Conservation (phyloP, 1,140 invertebrate species). For the Aphidius gifuensis region DNA sequence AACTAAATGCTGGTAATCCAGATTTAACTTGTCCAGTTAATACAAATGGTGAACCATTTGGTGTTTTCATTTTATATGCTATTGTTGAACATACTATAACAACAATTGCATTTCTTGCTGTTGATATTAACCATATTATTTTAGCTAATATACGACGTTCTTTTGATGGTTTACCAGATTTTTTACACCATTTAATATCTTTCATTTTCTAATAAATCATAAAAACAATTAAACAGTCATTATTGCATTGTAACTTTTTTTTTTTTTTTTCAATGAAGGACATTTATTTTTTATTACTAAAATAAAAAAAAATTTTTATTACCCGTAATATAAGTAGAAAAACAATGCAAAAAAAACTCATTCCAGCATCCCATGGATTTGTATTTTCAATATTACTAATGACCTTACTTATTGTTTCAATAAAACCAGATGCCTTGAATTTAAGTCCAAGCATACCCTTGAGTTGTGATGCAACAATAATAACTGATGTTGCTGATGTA, state of each 20-base stretch:
- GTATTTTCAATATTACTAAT: conserved; percentile 62
- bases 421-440: conserved; percentile 69
- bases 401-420: conserved; percentile 68
- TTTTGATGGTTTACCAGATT: conserved; percentile 44
- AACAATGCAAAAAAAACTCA: conserved; percentile 70
- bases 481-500: conserved; percentile 89
- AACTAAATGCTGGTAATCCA: conserved; percentile 59
- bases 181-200: conserved; percentile 53
- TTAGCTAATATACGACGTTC: conserved; percentile 58
- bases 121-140: conserved; percentile 70
- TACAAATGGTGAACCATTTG: conserved; percentile 58
- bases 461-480: conserved; percentile 84
- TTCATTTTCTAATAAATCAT: conserved; percentile 63
- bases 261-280: neutral
- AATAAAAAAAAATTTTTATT: conserved; percentile 53
- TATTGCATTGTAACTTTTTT: neutral
- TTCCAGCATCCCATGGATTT: conserved; percentile 62
- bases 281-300: conserved; percentile 9
- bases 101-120: conserved; percentile 76
- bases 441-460: conserved; percentile 78
- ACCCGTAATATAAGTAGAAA: conserved; percentile 64
- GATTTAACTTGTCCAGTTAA: conserved; percentile 64
- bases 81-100: conserved; percentile 69
- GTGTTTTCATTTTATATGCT: conserved; percentile 56
- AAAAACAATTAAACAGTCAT: neutral